Evolutionary conservation across 2,888 invertebrate genomes (phyloP).

Genomic region (Strigamia maritima): DNA sequence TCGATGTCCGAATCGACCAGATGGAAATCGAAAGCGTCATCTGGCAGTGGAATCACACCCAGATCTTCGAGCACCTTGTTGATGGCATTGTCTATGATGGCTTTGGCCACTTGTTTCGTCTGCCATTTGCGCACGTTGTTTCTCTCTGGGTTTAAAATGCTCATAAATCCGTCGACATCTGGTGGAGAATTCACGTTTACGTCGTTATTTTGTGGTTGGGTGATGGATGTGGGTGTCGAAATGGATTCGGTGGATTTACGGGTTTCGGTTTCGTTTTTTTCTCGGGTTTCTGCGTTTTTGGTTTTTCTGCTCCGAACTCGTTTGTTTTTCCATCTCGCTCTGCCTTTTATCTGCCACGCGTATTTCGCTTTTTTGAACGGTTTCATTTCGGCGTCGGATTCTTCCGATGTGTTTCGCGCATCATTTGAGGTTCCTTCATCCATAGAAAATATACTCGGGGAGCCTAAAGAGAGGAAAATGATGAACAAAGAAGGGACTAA

Average conservation of each 20-base stretch:
- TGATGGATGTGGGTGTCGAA: not conserved
- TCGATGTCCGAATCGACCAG: constrained; percentile 28
- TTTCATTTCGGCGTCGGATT: not conserved
- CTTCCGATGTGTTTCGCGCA: not conserved
- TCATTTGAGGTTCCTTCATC: constrained; percentile 3
- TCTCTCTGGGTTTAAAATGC: not conserved
- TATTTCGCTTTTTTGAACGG: constrained; percentile 41
- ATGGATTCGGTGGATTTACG: not conserved
- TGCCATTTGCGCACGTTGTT: constrained; percentile 43
- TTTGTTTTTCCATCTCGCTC: constrained; percentile 6
- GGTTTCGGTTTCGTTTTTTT: not conserved
- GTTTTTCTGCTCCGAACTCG: not conserved
- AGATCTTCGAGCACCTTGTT: constrained; percentile 46
- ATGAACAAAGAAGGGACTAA: constrained; percentile 12
- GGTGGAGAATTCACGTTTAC: not conserved
- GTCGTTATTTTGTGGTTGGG: not conserved
- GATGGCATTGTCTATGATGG: constrained; percentile 47
- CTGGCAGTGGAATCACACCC: constrained; percentile 44
- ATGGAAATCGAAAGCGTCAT: constrained; percentile 24
- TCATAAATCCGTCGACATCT: not conserved
- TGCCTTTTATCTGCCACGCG: constrained; percentile 39
- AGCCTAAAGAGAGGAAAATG: not conserved
- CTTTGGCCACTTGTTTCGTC: constrained; percentile 45
- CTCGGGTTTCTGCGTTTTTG: not conserved
- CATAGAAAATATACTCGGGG: not conserved